Conservation (phyloP, 1,140 invertebrate species). For the Scaptomyza graminum region DNA sequence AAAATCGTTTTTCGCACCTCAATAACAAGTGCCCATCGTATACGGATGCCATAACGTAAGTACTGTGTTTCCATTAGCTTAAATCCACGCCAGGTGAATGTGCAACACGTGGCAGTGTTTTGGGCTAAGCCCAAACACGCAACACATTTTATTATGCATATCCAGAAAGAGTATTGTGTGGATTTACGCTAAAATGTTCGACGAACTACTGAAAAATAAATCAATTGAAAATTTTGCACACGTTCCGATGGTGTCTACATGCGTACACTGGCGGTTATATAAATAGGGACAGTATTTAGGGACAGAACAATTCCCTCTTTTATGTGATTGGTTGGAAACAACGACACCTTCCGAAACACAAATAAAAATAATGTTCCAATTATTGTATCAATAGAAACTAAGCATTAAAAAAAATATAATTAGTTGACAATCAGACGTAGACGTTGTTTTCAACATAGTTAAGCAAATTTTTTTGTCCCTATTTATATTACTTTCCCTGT, state of each 20-base stretch:
- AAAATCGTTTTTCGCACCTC: not conserved
- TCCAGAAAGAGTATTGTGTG: slow-evolving; percentile 33
- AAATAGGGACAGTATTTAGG: too few species aligned
- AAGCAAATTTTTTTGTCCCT: too few species aligned
- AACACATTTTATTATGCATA: slow-evolving; percentile 48
- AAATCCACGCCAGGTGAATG: slow-evolving; percentile 7
- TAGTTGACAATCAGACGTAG: too few species aligned
- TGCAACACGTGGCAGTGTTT: slow-evolving; percentile 15
- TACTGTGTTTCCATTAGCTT: slow-evolving; percentile 13
- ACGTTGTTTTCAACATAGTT: too few species aligned
- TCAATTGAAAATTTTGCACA: not conserved
- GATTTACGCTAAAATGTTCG: slow-evolving; percentile 38
- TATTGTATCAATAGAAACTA: too few species aligned
- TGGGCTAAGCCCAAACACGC: slow-evolving; percentile 23
- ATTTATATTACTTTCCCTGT: not conserved
- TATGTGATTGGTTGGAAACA: too few species aligned
- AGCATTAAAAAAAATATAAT: too few species aligned
- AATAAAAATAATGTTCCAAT: too few species aligned
- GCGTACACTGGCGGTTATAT: not conserved
- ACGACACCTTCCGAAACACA: too few species aligned
- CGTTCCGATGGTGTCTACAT: not conserved
- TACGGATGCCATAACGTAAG: not conserved
- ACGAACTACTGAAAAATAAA: slow-evolving; percentile 3
- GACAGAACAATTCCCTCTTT: too few species aligned
- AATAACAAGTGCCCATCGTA: not conserved